Conservation (phyloP, 2,113 vertebrate genomes). For the Balaeniceps rex region DNA sequence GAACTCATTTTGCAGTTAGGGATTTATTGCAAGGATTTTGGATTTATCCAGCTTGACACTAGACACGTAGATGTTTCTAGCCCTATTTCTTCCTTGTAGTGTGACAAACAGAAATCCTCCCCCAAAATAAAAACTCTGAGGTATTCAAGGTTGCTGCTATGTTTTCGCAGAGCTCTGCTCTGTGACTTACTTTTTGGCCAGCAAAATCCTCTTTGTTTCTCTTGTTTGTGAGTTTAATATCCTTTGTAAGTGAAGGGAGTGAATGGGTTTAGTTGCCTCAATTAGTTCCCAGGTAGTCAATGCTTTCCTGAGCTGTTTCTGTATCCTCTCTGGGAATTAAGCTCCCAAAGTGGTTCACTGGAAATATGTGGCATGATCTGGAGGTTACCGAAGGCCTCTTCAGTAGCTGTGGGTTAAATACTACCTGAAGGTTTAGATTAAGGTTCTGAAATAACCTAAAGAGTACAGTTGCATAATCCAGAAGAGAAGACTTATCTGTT, state of each 20-base stretch:
- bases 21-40: conserved; percentile 3
- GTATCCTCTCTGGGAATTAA: neutral
- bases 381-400: neutral
- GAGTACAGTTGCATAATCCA: neutral
- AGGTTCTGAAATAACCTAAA: neutral
- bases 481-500: neutral
- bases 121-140: neutral
- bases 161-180: neutral
- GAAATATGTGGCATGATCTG: neutral
- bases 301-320: neutral
- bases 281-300: neutral
- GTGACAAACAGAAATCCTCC: neutral
- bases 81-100: neutral
- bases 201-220: neutral
- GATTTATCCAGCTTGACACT: conserved; percentile 6
- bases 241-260: neutral
- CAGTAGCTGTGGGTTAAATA: neutral
- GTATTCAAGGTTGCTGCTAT: neutral
- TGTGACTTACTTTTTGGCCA: neutral
- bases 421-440: neutral
- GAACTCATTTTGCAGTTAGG: conserved; percentile 4
- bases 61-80: neutral
- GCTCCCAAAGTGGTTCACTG: neutral
- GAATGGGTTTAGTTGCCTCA: neutral
- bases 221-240: neutral